A percentile compares a stretch with the other conserved stretches of the same genome.
phyloP scores from a whole-genome alignment of 2,797 vertebrate species.

The Triplophysa bombifrons region DNA sequence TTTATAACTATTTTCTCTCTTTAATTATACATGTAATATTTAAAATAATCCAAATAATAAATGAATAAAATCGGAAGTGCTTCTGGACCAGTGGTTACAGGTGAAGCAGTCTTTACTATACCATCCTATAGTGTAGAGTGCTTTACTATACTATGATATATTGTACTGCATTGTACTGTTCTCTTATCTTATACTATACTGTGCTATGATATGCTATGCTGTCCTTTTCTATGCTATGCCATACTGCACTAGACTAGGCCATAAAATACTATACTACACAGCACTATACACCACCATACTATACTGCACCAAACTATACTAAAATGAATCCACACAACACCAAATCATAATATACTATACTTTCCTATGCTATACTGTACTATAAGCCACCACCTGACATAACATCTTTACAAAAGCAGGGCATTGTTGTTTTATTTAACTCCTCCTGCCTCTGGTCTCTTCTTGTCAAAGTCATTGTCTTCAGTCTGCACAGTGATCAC shows the following conservation, averaged over 20 bases:
- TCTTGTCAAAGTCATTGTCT: conserved; percentile 40
- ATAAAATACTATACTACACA: background rate
- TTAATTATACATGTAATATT: too few relatives aligned
- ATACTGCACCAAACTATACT: background rate
- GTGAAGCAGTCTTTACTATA: background rate
- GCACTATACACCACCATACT: background rate
- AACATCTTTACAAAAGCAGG: background rate
- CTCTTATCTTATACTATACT: background rate
- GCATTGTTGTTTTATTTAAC: background rate
- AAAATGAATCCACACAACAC: background rate
- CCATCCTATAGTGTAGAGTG: background rate
- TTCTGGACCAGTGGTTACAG: too few relatives aligned
- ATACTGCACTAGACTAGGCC: background rate
- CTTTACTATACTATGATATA: background rate
- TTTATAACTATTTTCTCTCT: too few relatives aligned
- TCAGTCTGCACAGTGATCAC: conserved; percentile 44
- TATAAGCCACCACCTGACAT: background rate
- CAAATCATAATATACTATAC: background rate
- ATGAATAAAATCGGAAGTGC: too few relatives aligned
- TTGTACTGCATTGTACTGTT: background rate
- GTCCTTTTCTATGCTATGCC: background rate
- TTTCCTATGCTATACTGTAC: background rate
- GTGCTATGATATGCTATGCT: background rate
- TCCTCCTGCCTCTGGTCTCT: conserved; percentile 11
- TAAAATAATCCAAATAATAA: too few relatives aligned